phyloP scores from a whole-genome alignment of 2,888 invertebrate species.

The Melipona bicolor region DNA sequence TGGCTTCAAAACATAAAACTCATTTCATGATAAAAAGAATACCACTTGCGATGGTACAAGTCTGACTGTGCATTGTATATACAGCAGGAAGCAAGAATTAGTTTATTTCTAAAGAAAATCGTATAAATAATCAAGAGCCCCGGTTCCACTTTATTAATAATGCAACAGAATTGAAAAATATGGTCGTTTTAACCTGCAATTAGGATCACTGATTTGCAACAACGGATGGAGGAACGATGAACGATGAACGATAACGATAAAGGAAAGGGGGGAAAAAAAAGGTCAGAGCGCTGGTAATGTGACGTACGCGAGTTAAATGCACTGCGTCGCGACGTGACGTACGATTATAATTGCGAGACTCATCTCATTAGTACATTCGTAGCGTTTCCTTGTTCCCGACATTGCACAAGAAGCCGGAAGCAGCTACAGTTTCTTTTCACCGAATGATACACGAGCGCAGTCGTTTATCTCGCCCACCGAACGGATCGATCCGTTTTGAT shows the following conservation, averaged over 20 bases:
- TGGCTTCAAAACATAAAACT: neutral
- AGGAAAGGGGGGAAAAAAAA: too few relatives aligned
- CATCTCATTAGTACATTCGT: conserved; percentile 54
- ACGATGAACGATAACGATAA: neutral
- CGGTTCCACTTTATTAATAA: conserved; percentile 12
- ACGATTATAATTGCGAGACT: conserved; percentile 42
- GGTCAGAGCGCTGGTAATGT: neutral
- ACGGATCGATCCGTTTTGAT: conserved; percentile 38
- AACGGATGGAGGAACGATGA: neutral
- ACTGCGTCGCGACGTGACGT: neutral
- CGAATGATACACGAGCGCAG: conserved; percentile 60
- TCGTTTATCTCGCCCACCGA: conserved; percentile 48
- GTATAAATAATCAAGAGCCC: conserved; percentile 6
- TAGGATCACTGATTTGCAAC: neutral
- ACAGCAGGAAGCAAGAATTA: neutral
- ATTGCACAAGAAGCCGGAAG: conserved; percentile 67
- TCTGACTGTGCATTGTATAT: neutral
- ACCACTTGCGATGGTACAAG: too few relatives aligned
- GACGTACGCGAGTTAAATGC: neutral
- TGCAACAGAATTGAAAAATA: conserved; percentile 8
- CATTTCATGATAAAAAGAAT: neutral
- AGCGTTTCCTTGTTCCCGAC: conserved; percentile 65
- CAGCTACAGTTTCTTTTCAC: conserved; percentile 48
- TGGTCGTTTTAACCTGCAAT: neutral
- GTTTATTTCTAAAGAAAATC: neutral